A percentile compares a stretch with the other conserved stretches of the same genome.
phyloP scores from a whole-genome alignment of 1,140 invertebrate genomes.

The Meteorus sp. region DNA sequence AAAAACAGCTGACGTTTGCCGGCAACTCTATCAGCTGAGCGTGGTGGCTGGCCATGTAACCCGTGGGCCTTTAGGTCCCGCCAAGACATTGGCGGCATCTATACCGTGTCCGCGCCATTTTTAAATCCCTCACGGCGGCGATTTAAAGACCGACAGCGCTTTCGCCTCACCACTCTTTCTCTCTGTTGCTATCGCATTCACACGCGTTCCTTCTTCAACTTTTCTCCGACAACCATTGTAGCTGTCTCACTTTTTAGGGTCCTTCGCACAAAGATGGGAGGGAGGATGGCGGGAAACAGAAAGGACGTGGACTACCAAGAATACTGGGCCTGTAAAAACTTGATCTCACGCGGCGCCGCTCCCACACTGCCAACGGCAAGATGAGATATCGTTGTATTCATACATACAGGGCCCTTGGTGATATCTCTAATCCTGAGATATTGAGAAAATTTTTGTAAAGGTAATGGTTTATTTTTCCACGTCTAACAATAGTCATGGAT shows the following conservation, averaged over 20 bases:
- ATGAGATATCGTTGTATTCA: constrained; percentile 1
- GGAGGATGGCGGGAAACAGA: background rate
- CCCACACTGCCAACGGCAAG: constrained; percentile 25
- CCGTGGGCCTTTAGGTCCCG: constrained; percentile 17
- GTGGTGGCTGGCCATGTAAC: no score
- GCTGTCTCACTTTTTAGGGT: background rate
- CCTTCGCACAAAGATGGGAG: no score
- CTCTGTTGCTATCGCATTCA: background rate
- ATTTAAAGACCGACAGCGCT: constrained; percentile 41
- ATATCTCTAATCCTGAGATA: no score
- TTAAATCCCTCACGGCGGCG: constrained; percentile 41
- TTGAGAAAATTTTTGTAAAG: no score
- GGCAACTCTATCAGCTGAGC: constrained; percentile 28
- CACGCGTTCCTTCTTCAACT: background rate
- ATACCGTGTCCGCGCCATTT: constrained; percentile 35
- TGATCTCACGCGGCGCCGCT: constrained; percentile 30
- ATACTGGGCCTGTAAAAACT: constrained; percentile 29
- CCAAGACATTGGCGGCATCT: constrained; percentile 19
- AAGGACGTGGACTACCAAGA: constrained; percentile 14
- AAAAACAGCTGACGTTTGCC: background rate
- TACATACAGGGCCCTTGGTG: background rate
- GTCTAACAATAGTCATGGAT: no score
- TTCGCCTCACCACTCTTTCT: constrained; percentile 14
- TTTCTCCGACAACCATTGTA: background rate
- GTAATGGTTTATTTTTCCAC: no score